Conservation (phyloP, 2,113 vertebrate genomes). For the Scomber colias region DNA sequence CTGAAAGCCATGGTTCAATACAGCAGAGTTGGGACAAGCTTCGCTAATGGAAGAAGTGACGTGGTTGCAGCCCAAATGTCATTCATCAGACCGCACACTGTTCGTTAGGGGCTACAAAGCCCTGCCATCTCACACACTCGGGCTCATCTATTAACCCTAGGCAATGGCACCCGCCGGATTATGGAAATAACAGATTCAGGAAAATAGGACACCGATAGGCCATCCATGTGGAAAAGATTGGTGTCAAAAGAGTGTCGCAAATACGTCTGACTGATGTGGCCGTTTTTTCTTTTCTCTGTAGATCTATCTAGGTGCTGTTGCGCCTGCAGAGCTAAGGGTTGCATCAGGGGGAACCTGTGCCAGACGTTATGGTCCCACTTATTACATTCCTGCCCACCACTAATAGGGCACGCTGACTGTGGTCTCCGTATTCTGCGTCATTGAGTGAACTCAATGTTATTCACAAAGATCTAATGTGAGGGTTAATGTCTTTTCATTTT, state of each 20-base stretch:
- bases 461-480: conserved; percentile 65
- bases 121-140: conserved; percentile 92
- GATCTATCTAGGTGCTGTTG: conserved; percentile 71
- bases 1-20: conserved; percentile 95
- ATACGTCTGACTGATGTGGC: conserved; percentile 65
- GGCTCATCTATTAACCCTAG: conserved; percentile 92
- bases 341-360: conserved; percentile 68
- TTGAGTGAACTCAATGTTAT: conserved; percentile 61
- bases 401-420: conserved; percentile 65
- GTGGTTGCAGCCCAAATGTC: conserved; percentile 91
- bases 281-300: conserved; percentile 61
- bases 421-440: conserved; percentile 69
- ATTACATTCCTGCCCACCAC: conserved; percentile 73
- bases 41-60: conserved; percentile 99
- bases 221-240: conserved; percentile 83
- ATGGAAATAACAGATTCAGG: conserved; percentile 86
- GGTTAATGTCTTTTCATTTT: conserved; percentile 52
- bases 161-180: conserved; percentile 86
- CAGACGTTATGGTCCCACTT: conserved; percentile 67
- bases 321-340: conserved; percentile 61
- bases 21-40: conserved; percentile 93
- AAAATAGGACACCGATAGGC: conserved; percentile 82
- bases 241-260: conserved; percentile 80
- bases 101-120: conserved; percentile 93
- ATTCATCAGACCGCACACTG: conserved; percentile 94